Conservation (phyloP, 2,113 vertebrate genomes). For the Ciconia stormi region DNA sequence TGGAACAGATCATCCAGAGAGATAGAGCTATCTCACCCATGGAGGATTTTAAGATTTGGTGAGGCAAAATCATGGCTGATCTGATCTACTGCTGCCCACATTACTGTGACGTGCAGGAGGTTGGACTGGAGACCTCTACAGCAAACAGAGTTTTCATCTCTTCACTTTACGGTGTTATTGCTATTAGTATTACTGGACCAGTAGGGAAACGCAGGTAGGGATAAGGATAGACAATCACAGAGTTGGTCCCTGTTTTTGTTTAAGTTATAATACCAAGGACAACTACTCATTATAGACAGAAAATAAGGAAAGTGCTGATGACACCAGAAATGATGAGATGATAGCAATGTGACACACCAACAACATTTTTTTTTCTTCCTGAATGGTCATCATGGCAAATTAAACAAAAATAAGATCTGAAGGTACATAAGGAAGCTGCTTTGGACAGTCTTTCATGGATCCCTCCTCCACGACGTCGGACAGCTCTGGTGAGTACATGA, state of each 20-base stretch:
- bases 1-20: neutral
- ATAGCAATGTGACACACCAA: no score
- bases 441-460: neutral
- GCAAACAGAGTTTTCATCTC: neutral
- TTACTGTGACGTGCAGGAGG: neutral
- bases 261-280: no score
- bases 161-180: neutral
- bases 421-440: neutral
- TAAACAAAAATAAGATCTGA: neutral
- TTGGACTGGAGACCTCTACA: neutral
- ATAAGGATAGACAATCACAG: no score
- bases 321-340: no score
- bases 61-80: neutral
- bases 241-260: no score
- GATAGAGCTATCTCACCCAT: fast-evolving
- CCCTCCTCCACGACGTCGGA: neutral
- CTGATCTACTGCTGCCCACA: neutral
- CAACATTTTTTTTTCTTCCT: neutral
- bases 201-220: neutral
- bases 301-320: no score
- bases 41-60: neutral
- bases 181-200: neutral
- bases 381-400: neutral
- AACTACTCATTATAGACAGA: no score
- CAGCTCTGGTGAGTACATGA: neutral